A percentile compares a stretch with the other conserved stretches of the same genome.
Evolutionary conservation across 2,888 invertebrate genomes (phyloP).

Genomic region (Spodoptera exigua): DNA sequence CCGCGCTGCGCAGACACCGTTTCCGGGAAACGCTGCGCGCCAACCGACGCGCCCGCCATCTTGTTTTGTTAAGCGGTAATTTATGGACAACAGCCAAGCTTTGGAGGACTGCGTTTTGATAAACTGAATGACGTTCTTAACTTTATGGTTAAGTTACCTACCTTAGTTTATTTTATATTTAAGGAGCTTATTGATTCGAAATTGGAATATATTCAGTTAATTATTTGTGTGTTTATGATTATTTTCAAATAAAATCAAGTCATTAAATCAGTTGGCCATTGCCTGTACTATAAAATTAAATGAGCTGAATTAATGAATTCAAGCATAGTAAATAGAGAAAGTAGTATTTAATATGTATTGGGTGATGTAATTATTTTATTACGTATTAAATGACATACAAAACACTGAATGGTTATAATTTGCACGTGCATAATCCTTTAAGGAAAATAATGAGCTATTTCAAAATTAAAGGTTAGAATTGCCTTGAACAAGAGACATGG

Average conservation of each 20-base stretch:
- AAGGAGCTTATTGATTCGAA: no score
- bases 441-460: neutral
- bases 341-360: conserved; percentile 4
- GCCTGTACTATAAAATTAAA: neutral
- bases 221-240: no score
- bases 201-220: no score
- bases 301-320: conserved; percentile 3
- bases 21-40: conserved; percentile 73
- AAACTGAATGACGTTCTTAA: neutral
- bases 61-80: conserved; percentile 32
- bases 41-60: conserved; percentile 61
- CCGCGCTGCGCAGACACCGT: conserved; percentile 58
- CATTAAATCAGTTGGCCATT: neutral
- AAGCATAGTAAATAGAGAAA: conserved; percentile 9
- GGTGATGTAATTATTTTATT: neutral
- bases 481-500: no score
- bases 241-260: neutral
- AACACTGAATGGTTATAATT: neutral
- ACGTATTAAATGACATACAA: neutral
- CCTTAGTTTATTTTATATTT: no score
- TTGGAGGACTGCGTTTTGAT: conserved; percentile 20
- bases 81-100: conserved; percentile 19
- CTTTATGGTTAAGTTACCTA: no score
- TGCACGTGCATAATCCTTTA: neutral
- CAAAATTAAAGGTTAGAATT: neutral